Evolutionary conservation across 2,797 vertebrate species (phyloP), one percentile per base, ranked within the genome.

Genomic region (Chaetodon trifasciatus): DNA sequence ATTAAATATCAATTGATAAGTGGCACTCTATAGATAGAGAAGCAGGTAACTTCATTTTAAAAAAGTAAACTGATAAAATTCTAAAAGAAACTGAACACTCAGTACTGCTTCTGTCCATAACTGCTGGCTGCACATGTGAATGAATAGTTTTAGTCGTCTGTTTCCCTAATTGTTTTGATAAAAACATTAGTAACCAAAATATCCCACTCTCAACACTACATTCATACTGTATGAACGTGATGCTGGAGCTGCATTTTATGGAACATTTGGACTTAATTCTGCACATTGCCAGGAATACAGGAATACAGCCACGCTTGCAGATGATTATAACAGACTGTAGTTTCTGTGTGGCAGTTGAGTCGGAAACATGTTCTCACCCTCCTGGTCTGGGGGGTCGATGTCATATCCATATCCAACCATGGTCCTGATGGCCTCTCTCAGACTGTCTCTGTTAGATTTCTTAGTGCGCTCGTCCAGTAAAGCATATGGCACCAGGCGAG

Each of bases 391-490:
- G 50, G 98, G 97, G 79, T 99, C 97, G 24, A 99, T 96, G 78
- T 94, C 97, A 85, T 99, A 99, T 79, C 98, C 98, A 57, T 99
- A 99, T 85, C 98, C 98, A 64, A 98, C 94, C 91, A 99, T 95
- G 1, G 98, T 99, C 86, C 98, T 96, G 70, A 99, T 95, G 79
- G 98, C 98, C 95, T 99, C 98, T 75, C 98, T 97, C 70, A 99
- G 95, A 89, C 98, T 99, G 93, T 99, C 98, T 94, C 98, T 95
- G 90, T 99, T 99, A 1, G 98, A 99, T 86, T 99, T 99, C 91
- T 99, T 99, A 8, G 98, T 99, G 66, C 98, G 97, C 80, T 99
- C 98, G 37, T 99, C 98, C 86, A 99, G 93, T 91, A 99, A 96
- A 81, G 95, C 93, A 88, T 99, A 99, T 21, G 98, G 98, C 90